phyloP scores from a whole-genome alignment of 2,797 vertebrate species.

The Myotis planiceps region DNA sequence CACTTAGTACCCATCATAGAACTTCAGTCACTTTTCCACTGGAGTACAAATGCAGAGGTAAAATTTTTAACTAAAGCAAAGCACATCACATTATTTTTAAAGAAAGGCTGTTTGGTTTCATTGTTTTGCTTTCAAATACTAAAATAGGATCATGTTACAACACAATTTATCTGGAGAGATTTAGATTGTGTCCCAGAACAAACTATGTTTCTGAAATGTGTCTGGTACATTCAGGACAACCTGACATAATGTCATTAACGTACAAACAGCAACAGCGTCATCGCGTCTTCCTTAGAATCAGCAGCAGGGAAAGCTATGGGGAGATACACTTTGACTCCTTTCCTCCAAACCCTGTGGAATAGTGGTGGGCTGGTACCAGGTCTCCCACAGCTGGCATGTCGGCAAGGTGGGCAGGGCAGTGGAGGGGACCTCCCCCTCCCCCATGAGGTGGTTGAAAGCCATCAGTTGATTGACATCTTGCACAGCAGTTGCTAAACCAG shows the following conservation, averaged over 20 bases:
- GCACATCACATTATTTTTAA: neutral
- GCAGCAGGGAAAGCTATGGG: neutral
- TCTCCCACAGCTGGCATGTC: conserved; percentile 96
- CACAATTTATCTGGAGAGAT: neutral
- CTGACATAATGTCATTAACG: neutral
- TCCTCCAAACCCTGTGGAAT: conserved; percentile 94
- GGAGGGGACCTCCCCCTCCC: conserved; percentile 93
- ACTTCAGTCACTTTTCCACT: neutral
- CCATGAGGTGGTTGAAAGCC: conserved; percentile 98
- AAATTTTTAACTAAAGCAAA: conserved; percentile 23
- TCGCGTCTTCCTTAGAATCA: neutral
- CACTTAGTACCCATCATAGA: neutral
- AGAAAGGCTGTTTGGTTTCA: neutral
- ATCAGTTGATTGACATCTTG: conserved; percentile 98
- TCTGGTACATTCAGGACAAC: neutral
- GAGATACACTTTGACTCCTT: neutral
- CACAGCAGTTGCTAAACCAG: conserved; percentile 98
- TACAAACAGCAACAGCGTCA: neutral
- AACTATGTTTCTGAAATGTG: conserved; percentile 4
- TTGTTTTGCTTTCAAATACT: conserved; percentile 18
- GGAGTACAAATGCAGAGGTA: neutral
- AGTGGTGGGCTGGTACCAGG: conserved; percentile 94
- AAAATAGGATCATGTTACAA: neutral
- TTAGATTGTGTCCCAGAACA: neutral
- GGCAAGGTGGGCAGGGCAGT: conserved; percentile 96